Percentiles rank a stretch among this genome's conserved stretches.
Evolutionary conservation across 2,888 invertebrate genomes (phyloP).

Genomic region (Nebria brevicollis): DNA sequence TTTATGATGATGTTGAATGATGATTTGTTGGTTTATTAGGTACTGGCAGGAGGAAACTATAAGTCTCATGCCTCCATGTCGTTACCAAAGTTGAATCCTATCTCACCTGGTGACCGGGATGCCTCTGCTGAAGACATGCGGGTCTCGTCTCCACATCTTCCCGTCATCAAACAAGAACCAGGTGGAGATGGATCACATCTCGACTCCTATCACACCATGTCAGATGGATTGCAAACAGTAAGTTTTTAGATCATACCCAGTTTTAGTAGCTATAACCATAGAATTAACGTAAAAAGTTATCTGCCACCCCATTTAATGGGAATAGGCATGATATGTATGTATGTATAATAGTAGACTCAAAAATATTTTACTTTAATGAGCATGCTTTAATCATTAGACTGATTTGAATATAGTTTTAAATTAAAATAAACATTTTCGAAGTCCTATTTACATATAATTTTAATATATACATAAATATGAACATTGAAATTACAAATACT

Average conservation of each 20-base stretch:
- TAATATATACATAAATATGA: no score
- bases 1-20: not conserved
- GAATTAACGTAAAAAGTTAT: not conserved
- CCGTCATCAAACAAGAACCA: conserved; percentile 73
- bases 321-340: no score
- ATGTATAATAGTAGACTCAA: no score
- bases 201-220: conserved; percentile 63
- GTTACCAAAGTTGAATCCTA: conserved; percentile 73
- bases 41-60: conserved; percentile 50
- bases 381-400: no score
- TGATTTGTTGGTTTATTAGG: conserved; percentile 51
- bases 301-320: no score
- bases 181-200: conserved; percentile 61
- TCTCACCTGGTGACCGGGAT: conserved; percentile 67
- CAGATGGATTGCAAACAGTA: conserved; percentile 63
- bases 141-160: conserved; percentile 64
- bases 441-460: no score
- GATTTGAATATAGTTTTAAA: no score
- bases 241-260: conserved; percentile 51
- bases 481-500: no score
- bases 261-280: not conserved
- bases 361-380: no score
- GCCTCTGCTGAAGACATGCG: conserved; percentile 67
- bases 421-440: no score
- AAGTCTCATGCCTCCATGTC: conserved; percentile 45